These are phyloP conservation scores for Bubo scandiacus DNA, from an alignment of 2,113 vertebrate genomes.

Conservation along the genomic window DNA sequence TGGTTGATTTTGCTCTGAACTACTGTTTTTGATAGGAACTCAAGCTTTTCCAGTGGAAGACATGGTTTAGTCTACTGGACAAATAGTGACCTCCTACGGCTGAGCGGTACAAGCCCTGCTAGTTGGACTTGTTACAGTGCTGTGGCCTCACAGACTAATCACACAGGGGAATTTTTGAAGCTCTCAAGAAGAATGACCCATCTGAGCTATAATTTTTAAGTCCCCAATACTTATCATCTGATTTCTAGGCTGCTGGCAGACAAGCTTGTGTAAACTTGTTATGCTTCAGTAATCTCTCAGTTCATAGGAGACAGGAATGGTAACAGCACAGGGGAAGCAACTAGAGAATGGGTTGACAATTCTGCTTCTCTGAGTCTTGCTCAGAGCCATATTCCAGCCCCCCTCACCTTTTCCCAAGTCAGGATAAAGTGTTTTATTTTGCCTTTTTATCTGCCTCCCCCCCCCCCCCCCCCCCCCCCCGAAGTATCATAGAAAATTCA, in stretches of 20 bases:
- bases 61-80: neutral
- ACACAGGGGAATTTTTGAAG: neutral
- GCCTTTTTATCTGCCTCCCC: neutral
- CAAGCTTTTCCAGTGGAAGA: neutral
- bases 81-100: neutral
- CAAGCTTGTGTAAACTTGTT: neutral
- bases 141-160: neutral
- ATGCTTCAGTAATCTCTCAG: neutral
- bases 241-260: neutral
- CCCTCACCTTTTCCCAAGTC: neutral
- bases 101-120: neutral
- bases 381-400: neutral
- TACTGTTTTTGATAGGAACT: neutral
- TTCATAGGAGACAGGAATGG: neutral
- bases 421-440: neutral
- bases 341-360: neutral
- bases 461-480: too few relatives aligned
- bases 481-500: neutral
- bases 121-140: neutral
- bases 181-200: neutral
- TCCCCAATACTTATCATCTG: neutral
- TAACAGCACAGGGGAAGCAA: neutral
- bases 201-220: slow-evolving; percentile 3
- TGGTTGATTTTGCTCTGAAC: neutral
- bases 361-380: neutral